Conservation (phyloP, 2,113 vertebrate genomes). For the Holacanthus passer region DNA sequence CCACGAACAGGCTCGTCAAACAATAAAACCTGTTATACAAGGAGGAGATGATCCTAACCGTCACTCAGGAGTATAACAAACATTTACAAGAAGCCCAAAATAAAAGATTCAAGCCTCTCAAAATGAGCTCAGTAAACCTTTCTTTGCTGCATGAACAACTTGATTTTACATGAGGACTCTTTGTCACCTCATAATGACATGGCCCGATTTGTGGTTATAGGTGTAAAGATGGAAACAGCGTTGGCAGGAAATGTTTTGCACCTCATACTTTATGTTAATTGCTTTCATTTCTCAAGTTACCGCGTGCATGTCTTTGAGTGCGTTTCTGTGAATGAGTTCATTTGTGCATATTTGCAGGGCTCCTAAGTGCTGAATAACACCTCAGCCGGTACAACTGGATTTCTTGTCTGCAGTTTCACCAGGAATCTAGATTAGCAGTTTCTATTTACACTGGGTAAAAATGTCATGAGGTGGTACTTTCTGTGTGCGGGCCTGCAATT, state of each 20-base stretch:
- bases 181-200: neutral
- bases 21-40: conserved; percentile 34
- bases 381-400: conserved; percentile 43
- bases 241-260: neutral
- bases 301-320: neutral
- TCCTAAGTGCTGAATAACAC: neutral
- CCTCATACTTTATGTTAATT: neutral
- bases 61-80: neutral
- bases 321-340: neutral
- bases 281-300: neutral
- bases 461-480: conserved; percentile 12
- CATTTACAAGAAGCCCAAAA: neutral
- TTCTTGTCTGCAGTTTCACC: conserved; percentile 43
- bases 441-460: conserved; percentile 53
- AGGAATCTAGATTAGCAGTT: conserved; percentile 57
- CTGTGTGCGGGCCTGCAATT: neutral
- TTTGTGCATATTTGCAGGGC: conserved; percentile 10
- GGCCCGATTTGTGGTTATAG: conserved; percentile 6
- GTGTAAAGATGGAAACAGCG: neutral
- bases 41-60: neutral
- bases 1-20: neutral
- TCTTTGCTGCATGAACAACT: neutral
- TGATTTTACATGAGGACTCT: conserved; percentile 6
- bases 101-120: neutral
- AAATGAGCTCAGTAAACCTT: neutral